Percentiles rank a stretch among this genome's conserved stretches.
phyloP scores from a whole-genome alignment of 2,797 vertebrate species.

The Pipistrellus nathusii region DNA sequence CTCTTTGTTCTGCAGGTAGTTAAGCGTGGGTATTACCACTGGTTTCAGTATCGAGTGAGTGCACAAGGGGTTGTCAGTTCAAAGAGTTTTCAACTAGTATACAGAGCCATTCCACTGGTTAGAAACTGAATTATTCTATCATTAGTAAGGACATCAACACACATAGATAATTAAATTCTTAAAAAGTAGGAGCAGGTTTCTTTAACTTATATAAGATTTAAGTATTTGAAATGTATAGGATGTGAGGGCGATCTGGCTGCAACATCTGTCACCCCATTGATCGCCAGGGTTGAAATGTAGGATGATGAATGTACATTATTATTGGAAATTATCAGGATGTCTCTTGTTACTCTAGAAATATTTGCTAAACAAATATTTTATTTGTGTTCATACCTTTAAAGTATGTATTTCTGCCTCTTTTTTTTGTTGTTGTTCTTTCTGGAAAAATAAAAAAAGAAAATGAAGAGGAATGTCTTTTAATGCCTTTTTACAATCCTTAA shows the following conservation, averaged over 20 bases:
- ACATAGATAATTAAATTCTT: constrained; percentile 48
- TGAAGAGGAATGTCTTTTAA: neutral
- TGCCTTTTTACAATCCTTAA: neutral
- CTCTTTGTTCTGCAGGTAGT: constrained; percentile 74
- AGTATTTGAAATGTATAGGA: constrained; percentile 24
- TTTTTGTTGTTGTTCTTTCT: neutral
- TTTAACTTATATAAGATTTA: constrained; percentile 1
- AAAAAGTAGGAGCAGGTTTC: neutral
- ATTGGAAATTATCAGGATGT: neutral
- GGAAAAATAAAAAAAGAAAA: constrained; percentile 7
- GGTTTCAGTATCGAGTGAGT: constrained; percentile 59
- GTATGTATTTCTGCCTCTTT: neutral
- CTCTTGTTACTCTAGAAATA: neutral
- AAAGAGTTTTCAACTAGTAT: constrained; percentile 61
- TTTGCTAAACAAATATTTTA: neutral
- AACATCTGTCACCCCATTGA: no score
- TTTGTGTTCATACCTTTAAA: neutral
- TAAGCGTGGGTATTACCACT: constrained; percentile 74
- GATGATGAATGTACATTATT: neutral
- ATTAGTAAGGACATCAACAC: constrained; percentile 35
- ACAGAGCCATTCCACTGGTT: constrained; percentile 7
- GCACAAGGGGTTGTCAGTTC: constrained; percentile 74
- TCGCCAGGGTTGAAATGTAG: constrained; percentile 21
- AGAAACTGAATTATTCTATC: constrained; percentile 25
- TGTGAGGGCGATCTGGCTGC: no score